Base-by-base conservation (phyloP, 2,113 vertebrate genomes). In the Archocentrus centrarchus region DNA sequence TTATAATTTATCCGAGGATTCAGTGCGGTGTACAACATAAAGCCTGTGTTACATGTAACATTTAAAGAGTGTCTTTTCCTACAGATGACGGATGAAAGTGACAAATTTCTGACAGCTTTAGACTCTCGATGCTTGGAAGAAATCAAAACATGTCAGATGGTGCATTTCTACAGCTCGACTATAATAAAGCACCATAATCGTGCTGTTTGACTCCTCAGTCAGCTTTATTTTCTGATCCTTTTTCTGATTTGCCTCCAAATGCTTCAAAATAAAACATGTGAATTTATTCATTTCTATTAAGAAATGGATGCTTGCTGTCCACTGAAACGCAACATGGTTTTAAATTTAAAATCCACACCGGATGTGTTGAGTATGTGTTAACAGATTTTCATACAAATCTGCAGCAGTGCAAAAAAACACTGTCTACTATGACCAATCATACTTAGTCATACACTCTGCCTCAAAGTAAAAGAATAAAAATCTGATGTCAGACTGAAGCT, bases 111-210 rank as follows among this genome's bases (percentile, higher is more conserved):
- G 37, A 41, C 62, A 64, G 20, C 4, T 64, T 11, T 64, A 64
- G 18, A 55, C 62, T 64, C 35, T 2, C 22, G 13, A 63, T 11
- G 10, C 59, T 0, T 35, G 5, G 0, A 61, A 61, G 30, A 35
- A 5, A 35, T 62, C 35, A 0, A 37, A n/a, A 39, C 30, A 11
- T 27, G 1, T 2, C 2, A 0, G 7, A 22, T 1, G 0, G 63
- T 44, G 63, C 9, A 14, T 44, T 44, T 24, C 4, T 37, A 63
- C 15, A 20, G 62, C 47, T 53, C 17, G 7, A 18, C 20, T 53
- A 20, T 20, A 18, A 53, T 18, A 20, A 7, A 20, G 3, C 50
- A 18, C 18, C 18, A 18, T 17, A 18, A 18, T 32, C 11, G 0
- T n/a, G 22, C 7, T 22, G 20, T 68, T 68, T 47, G 14, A 68